These are phyloP conservation scores for Polypterus bichir DNA, from an alignment of 2,113 vertebrate species.

Conservation along the genomic window DNA sequence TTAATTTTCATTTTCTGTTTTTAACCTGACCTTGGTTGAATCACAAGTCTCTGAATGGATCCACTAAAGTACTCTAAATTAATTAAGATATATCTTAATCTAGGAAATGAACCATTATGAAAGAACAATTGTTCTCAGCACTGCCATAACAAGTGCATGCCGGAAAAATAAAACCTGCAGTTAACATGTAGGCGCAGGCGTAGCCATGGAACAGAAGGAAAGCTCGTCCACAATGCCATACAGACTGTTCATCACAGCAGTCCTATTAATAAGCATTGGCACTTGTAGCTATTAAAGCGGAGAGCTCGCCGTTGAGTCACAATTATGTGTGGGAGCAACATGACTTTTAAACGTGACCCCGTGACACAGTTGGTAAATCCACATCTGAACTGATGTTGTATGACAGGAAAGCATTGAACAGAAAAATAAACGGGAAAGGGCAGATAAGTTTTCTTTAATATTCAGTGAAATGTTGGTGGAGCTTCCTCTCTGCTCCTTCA, in stretches of 20 bases:
- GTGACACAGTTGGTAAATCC: not conserved
- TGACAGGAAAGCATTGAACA: too few relatives aligned
- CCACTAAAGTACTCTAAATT: too few relatives aligned
- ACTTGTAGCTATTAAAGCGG: slow-evolving; percentile 44
- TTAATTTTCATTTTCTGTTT: too few relatives aligned
- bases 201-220: slow-evolving; percentile 44
- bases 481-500: not conserved
- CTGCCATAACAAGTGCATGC: slow-evolving; percentile 31
- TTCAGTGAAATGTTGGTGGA: not conserved
- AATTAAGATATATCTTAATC: not conserved
- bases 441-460: not conserved
- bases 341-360: slow-evolving; percentile 4
- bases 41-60: too few relatives aligned
- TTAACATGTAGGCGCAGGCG: slow-evolving; percentile 50
- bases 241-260: slow-evolving; percentile 35
- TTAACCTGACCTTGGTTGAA: too few relatives aligned
- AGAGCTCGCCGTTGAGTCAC: slow-evolving; percentile 23
- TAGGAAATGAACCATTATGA: not conserved
- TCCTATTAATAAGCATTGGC: slow-evolving; percentile 50
- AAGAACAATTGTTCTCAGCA: slow-evolving; percentile 28
- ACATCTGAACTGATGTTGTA: not conserved
- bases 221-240: slow-evolving; percentile 42
- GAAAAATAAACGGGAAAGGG: not conserved
- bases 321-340: slow-evolving; percentile 18
- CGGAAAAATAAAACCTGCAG: slow-evolving; percentile 34